These are phyloP conservation scores for Pedionomus torquatus DNA, from an alignment of 2,113 vertebrate species.

Conservation along the genomic window DNA sequence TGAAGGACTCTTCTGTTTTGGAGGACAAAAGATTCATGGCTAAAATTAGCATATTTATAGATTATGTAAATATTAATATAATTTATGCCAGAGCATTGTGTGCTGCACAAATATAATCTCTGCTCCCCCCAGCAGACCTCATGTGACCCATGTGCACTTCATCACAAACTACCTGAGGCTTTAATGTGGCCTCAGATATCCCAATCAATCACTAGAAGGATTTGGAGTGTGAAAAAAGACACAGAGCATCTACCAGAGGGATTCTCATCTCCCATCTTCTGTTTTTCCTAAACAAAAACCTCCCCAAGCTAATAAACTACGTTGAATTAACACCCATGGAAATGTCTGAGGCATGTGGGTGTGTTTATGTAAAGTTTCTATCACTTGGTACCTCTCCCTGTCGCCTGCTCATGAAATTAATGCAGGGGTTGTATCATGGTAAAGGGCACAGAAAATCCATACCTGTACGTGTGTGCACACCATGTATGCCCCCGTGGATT, in stretches of 20 bases:
- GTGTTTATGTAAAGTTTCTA: neutral
- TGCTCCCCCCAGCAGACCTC: neutral
- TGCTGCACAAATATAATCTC: neutral
- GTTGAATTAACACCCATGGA: neutral
- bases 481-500: neutral
- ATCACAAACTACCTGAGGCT: neutral
- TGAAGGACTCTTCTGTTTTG: neutral
- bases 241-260: neutral
- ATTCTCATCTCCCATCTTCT: neutral
- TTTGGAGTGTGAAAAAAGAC: neutral
- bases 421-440: fast-evolving
- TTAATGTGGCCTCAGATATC: neutral
- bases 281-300: neutral
- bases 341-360: neutral
- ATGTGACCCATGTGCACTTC: neutral
- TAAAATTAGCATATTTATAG: neutral
- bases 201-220: neutral
- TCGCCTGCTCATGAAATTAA: neutral
- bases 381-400: neutral
- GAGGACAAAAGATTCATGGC: neutral
- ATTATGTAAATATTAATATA: neutral
- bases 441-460: neutral
- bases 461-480: fast-evolving
- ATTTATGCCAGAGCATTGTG: neutral
- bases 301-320: neutral